Percentiles rank a stretch among this genome's conserved stretches.
These are phyloP conservation scores for Protodeltote pygarga DNA, from an alignment of 2,888 invertebrate genomes.

Conservation along the genomic window DNA sequence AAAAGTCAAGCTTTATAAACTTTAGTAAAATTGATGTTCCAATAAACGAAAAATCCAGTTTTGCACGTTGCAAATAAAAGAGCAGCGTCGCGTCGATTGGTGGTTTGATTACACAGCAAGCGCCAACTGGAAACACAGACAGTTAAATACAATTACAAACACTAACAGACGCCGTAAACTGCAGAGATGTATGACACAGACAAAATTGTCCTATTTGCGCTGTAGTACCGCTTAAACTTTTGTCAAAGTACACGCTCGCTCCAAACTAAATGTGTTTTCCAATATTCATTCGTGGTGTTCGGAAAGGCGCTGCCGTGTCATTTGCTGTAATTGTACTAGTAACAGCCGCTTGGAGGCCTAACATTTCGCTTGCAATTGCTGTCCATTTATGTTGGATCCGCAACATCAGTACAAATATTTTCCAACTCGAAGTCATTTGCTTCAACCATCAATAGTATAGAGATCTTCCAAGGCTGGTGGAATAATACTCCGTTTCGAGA, in stretches of 20 bases:
- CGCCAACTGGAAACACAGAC: constrained; percentile 29
- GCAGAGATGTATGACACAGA: constrained; percentile 49
- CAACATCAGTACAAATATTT: constrained; percentile 48
- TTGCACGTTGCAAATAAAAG: constrained; percentile 29
- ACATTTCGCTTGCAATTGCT: constrained; percentile 57
- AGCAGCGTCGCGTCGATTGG: constrained; percentile 36
- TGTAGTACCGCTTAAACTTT: constrained; percentile 52
- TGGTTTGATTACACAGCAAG: constrained; percentile 43
- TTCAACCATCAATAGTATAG: constrained; percentile 28
- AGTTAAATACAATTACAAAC: constrained; percentile 48
- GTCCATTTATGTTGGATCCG: constrained; percentile 59
- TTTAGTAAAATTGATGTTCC: constrained; percentile 29
- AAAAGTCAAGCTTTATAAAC: no score
- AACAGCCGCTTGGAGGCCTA: constrained; percentile 65
- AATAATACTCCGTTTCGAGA: constrained; percentile 60
- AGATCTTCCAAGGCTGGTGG: constrained; percentile 44
- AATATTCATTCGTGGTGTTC: constrained; percentile 51
- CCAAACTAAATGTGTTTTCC: constrained; percentile 51
- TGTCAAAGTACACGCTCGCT: constrained; percentile 46
- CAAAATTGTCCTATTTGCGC: constrained; percentile 53
- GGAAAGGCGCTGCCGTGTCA: constrained; percentile 61
- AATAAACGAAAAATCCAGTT: constrained; percentile 24
- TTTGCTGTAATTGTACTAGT: constrained; percentile 69
- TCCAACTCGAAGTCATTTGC: constrained; percentile 41
- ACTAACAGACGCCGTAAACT: constrained; percentile 45